Conservation (phyloP, 2,113 vertebrate species). For the Bubo bubo region DNA sequence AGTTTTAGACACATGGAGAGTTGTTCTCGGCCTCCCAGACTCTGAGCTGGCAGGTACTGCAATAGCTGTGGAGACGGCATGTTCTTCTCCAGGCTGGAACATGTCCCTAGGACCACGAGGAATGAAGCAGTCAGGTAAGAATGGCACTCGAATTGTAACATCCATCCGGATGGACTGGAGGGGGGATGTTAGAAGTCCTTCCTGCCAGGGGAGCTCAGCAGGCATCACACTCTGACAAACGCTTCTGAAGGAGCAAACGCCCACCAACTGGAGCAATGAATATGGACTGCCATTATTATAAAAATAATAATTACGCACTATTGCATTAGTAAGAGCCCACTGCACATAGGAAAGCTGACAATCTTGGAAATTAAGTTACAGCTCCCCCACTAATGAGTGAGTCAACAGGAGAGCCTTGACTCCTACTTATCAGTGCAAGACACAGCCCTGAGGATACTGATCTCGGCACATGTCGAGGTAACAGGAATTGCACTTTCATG, state of each 20-base stretch:
- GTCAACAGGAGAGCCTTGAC: not conserved
- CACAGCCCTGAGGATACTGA: not conserved
- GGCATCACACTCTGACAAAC: not conserved
- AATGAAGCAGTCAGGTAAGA: not conserved
- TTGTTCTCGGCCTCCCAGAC: not conserved
- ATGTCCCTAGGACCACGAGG: not conserved
- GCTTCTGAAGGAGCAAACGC: not conserved
- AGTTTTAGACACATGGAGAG: not conserved
- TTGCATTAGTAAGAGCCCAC: not conserved
- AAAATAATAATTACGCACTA: not conserved
- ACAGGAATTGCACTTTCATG: not conserved
- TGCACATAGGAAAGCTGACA: not conserved
- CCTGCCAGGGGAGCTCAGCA: not conserved
- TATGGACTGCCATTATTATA: not conserved
- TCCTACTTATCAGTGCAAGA: not conserved
- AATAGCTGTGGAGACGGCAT: not conserved
- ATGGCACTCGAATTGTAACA: not conserved
- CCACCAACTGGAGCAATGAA: not conserved
- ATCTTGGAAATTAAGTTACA: not conserved
- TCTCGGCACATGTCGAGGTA: rapidly evolving
- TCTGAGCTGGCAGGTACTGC: not conserved
- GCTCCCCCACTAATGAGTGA: not conserved
- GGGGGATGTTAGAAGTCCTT: not conserved
- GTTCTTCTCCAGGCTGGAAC: not conserved
- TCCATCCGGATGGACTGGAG: not conserved